phyloP scores from a whole-genome alignment of 2,113 vertebrate species.

The Amphiprion ocellaris region DNA sequence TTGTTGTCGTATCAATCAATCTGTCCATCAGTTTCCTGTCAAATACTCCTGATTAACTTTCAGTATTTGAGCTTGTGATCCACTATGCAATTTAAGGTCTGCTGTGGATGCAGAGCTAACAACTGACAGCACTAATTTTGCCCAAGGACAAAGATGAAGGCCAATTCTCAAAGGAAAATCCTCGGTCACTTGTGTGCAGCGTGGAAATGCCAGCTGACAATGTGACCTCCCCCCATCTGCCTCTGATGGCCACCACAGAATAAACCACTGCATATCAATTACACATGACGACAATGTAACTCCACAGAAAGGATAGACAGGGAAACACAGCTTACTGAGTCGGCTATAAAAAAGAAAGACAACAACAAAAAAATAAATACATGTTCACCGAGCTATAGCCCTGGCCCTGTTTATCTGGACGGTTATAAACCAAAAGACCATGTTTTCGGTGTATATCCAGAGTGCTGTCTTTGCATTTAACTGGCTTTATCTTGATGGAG shows the following conservation, averaged over 20 bases:
- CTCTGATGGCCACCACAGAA: slow-evolving; percentile 55
- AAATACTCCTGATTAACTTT: neutral
- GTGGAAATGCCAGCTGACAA: slow-evolving; percentile 72
- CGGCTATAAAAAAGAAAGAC: no score
- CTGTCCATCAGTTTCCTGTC: slow-evolving; percentile 4
- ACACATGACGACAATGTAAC: slow-evolving; percentile 38
- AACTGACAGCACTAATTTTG: slow-evolving; percentile 36
- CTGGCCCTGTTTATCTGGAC: no score
- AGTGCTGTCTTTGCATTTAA: no score
- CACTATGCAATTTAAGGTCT: slow-evolving; percentile 15
- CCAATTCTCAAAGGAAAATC: slow-evolving; percentile 48
- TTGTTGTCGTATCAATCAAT: neutral
- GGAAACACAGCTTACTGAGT: neutral
- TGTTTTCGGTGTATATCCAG: no score
- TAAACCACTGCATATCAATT: slow-evolving; percentile 55
- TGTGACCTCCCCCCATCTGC: slow-evolving; percentile 76
- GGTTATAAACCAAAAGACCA: no score
- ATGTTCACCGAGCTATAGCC: neutral
- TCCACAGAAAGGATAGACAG: slow-evolving; percentile 19
- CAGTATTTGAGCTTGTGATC: slow-evolving; percentile 7
- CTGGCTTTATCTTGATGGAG: no score
- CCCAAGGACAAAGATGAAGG: slow-evolving; percentile 54
- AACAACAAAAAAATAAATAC: neutral
- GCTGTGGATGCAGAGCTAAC: neutral
- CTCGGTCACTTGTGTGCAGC: slow-evolving; percentile 53